These are phyloP conservation scores for Agrochola circellaris DNA, from an alignment of 2,888 invertebrate species.

Conservation along the genomic window DNA sequence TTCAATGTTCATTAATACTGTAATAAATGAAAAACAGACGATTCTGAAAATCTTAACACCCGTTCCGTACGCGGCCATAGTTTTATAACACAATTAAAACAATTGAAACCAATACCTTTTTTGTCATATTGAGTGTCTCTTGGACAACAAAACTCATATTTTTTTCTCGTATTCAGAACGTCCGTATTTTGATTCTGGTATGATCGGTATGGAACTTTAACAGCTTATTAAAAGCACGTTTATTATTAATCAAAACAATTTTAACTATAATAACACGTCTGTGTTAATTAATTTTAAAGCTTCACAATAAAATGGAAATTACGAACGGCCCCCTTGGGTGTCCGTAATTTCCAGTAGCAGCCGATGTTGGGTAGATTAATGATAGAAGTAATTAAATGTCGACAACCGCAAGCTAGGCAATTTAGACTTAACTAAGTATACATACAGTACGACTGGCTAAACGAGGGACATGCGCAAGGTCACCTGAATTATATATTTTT, in stretches of 20 bases:
- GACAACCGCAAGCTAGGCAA: slow-evolving; percentile 43
- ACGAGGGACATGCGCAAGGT: background rate
- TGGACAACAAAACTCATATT: background rate
- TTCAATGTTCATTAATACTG: slow-evolving; percentile 1
- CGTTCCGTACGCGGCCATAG: background rate
- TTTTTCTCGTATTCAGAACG: background rate
- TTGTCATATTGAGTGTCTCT: background rate
- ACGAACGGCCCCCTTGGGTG: slow-evolving; percentile 20
- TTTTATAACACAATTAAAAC: background rate
- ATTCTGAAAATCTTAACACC: background rate
- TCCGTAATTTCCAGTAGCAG: slow-evolving; percentile 29
- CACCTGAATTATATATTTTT: background rate
- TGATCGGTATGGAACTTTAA: slow-evolving; percentile 24
- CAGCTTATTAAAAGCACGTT: background rate
- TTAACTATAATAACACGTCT: slow-evolving; percentile 22
- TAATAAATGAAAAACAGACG: background rate
- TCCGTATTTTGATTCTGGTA: background rate
- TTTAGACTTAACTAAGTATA: slow-evolving; percentile 30
- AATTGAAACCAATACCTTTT: background rate
- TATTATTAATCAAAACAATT: slow-evolving; percentile 12
- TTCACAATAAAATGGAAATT: slow-evolving; percentile 52
- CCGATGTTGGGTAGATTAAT: slow-evolving; percentile 55
- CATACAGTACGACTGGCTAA: background rate
- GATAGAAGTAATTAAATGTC: slow-evolving; percentile 57
- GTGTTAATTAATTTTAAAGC: slow-evolving; percentile 48